Base-by-base conservation (phyloP, 2,113 vertebrate genomes). In the Melanerpes formicivorus region DNA sequence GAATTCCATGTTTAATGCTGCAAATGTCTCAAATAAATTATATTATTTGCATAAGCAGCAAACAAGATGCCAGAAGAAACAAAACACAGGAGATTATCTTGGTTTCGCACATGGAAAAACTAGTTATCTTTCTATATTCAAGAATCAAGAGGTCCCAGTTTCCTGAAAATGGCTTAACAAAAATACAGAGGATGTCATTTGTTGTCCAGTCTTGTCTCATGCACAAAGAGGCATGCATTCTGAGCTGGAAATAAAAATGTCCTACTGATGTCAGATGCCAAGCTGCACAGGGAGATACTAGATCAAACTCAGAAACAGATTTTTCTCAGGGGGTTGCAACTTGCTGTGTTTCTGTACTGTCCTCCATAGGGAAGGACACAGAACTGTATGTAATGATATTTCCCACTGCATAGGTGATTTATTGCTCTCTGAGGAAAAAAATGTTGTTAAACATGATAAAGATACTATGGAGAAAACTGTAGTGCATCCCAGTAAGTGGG, bases 161-260 rank as follows among this genome's bases (percentile, higher is more conserved):
- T 95, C 88, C 73, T 88, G 50, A 80, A 96, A 94, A 89, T 58
- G 48, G 58, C 59, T 92, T 95, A 93, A 72, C 48, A 46, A 69
- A 80, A 50, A 72, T 14, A 27, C 9, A 70, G 76, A 75, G 94
- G 58, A 91, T 93, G 87, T 93, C 37, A 93, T 95, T 90, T 60
- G 3, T 90, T 73, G 71, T 79, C 81, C 55, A 50, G 0, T 94
- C 72, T 78, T 75, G 80, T 92, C 78, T 94, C 86, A 84, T 81
- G 72, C 80, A 50, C 5, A 26, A 74, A 83, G 48, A 90, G n/a
- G 40, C 73, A 52, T 44, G 54, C 54, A 76, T 52, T 84, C 25
- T 62, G 44, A 90, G 48, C 54, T 73, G 19, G 37, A 80, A 93
- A 92, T 40, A 54, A 63, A 87, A 92, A 46, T 64, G 86, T 10